phyloP scores from a whole-genome alignment of 2,888 invertebrate genomes.

The Ommatoiulus sabulosus region DNA sequence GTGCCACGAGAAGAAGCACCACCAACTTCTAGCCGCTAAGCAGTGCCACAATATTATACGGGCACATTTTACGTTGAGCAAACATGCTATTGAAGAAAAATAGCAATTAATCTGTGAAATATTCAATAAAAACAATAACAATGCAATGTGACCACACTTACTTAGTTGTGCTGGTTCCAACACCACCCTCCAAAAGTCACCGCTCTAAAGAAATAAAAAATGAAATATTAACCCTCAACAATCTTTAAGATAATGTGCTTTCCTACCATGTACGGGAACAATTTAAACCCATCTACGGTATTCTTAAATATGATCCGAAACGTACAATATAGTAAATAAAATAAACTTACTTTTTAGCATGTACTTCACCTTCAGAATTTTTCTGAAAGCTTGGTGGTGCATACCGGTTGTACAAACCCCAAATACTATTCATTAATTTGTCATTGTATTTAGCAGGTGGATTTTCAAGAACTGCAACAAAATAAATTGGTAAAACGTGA shows the following conservation, averaged over 20 bases:
- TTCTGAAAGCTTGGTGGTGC: conserved; percentile 90
- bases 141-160: not conserved
- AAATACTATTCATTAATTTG: conserved; percentile 90
- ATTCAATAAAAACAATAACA: not conserved
- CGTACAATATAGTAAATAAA: not conserved
- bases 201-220: conserved; percentile 31
- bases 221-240: not conserved
- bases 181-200: conserved; percentile 48
- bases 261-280: not conserved
- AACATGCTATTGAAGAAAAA: conserved; percentile 14
- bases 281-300: not conserved
- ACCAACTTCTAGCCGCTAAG: conserved; percentile 12
- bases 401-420: conserved; percentile 90
- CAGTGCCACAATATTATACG: not conserved
- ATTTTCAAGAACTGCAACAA: conserved; percentile 56
- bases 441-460: conserved; percentile 82
- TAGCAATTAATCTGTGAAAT: not conserved
- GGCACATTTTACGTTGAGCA: conserved; percentile 14
- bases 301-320: not conserved
- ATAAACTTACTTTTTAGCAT: conserved; percentile 3
- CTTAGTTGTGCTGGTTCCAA: conserved; percentile 53
- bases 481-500: conserved; percentile 44
- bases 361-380: conserved; percentile 54
- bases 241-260: not conserved
- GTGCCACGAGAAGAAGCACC: conserved; percentile 18